phyloP scores from a whole-genome alignment of 2,113 vertebrate species.

The Sebastes fasciatus region DNA sequence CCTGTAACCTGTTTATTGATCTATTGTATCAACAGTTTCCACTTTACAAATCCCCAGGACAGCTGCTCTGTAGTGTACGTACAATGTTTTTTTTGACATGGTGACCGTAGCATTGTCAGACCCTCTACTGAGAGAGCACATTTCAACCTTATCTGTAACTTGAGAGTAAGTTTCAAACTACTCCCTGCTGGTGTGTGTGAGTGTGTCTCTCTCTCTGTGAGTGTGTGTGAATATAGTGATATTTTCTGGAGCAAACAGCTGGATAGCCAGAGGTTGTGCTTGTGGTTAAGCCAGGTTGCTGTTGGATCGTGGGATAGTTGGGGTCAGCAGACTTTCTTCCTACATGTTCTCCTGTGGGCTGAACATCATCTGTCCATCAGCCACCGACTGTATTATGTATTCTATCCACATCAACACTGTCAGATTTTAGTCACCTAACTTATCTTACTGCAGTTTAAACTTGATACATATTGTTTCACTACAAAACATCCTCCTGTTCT shows the following conservation, averaged over 20 bases:
- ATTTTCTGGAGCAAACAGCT: conserved; percentile 70
- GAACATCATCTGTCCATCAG: conserved; percentile 31
- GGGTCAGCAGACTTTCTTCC: conserved; percentile 59
- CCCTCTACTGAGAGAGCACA: not conserved
- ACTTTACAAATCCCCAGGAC: not conserved
- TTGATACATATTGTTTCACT: not conserved
- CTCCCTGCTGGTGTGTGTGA: conserved; percentile 32
- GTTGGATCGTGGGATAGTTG: conserved; percentile 78
- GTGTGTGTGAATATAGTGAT: conserved; percentile 45
- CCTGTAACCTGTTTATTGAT: not conserved
- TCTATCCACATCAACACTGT: conserved; percentile 16
- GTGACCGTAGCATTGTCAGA: not conserved
- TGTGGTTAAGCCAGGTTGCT: conserved; percentile 75
- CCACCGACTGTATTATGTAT: not conserved
- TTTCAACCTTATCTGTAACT: conserved; percentile 32
- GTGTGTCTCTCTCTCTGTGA: conserved; percentile 8
- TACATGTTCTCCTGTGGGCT: conserved; percentile 28
- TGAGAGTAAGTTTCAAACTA: conserved; percentile 29
- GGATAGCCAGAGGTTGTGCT: conserved; percentile 68
- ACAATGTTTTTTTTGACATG: not conserved
- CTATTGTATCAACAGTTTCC: not conserved
- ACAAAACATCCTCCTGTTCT: not conserved
- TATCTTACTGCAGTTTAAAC: conserved; percentile 4
- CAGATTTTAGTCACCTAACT: not conserved
- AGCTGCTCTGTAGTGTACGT: not conserved